Conservation (phyloP, 2,888 invertebrate species). For the Copidosoma aretas region DNA sequence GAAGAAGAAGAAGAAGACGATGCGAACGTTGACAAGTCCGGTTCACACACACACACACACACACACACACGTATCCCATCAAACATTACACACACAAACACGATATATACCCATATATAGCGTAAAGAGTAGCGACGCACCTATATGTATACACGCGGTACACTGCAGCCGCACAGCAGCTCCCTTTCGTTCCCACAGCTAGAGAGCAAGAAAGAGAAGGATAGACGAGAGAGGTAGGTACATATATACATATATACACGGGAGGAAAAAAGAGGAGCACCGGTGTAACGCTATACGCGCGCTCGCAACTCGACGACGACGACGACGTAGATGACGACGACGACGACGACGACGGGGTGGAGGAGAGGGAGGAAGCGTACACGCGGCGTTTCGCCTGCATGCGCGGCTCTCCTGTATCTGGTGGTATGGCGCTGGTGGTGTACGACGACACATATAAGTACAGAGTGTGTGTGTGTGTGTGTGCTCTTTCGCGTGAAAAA, state of each 20-base stretch:
- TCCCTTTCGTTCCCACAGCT: constrained; percentile 33
- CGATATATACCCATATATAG: no score
- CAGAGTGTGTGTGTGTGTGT: neutral
- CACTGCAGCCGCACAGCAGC: constrained; percentile 3
- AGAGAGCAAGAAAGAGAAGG: neutral
- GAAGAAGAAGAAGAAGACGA: constrained; percentile 10
- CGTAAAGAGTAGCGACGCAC: no score
- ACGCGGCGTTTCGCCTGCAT: neutral
- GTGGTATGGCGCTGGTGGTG: no score
- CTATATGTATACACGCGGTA: neutral
- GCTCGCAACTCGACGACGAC: constrained; percentile 2
- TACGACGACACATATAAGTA: no score
- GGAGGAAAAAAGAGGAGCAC: constrained; percentile 22
- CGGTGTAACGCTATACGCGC: constrained; percentile 36
- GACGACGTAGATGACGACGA: neutral
- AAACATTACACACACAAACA: no score
- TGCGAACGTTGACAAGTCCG: constrained; percentile 34
- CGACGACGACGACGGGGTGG: neutral
- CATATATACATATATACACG: neutral
- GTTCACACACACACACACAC: constrained; percentile 27
- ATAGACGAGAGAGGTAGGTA: neutral
- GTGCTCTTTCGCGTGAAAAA: neutral
- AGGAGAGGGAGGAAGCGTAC: neutral
- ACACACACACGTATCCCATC: neutral
- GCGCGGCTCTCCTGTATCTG: neutral